Base-by-base conservation (phyloP, 2,888 invertebrate genomes). In the Chymomyza amoena region DNA sequence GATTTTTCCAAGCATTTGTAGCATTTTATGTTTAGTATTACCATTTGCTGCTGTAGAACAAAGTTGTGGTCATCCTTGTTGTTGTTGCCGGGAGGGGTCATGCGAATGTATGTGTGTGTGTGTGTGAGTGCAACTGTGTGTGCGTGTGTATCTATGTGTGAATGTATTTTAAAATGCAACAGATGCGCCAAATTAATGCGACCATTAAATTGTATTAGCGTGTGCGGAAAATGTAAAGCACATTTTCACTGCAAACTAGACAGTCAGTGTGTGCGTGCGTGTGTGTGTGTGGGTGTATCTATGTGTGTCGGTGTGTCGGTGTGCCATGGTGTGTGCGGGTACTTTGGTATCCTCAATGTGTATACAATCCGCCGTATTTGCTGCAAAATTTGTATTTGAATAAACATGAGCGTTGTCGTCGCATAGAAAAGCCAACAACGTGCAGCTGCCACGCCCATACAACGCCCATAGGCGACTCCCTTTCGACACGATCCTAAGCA, bases 171-270 rank as follows among this genome's bases (percentile, higher is more conserved):
- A 83, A 85, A 85, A 86, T 86, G 85, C 85, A 85, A 86, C 85
- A 85, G 85, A 85, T 85, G 85, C 86, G 84, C 86, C 83, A 85
- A 85, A 87, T 85, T 83, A 86, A 86, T 85, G 85, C 87, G 76
- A 83, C 81, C 85, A 85, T 84, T 86, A 85, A 85, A 86, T 86
- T 85, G 86, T 84, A 85, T 85, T 84, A 85, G 84, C 80, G 83
- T 76, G 81, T 75, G 80, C 76, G 39, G 39, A 72, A 82, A 84
- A 84, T 83, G 81, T 81, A 82, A 81, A 83, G 81, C 85, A 85
- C 80, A 79, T 79, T 79, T 70, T 64, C 9, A 20, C 9, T 9
- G 25, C 39, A 16, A 28, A 25, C 51, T 28, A 20, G 36, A 45
- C 36, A 61, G 63, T 59, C 15, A 25, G 32, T 39, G 13, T 56